Conservation (phyloP, 1,140 invertebrate species). For the Ostrea edulis region DNA sequence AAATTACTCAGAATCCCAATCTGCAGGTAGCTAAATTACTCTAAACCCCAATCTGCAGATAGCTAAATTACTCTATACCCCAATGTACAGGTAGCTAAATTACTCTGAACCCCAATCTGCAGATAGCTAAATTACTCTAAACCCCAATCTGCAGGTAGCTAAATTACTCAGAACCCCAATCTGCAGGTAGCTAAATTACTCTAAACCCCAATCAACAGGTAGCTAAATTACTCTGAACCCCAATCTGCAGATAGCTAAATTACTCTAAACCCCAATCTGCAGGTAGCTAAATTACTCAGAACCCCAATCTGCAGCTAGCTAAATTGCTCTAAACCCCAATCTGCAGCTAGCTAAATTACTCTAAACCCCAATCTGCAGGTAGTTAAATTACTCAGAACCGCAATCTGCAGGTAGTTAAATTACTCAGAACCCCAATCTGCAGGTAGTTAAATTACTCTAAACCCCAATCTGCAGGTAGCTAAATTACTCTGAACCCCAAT, state of each 20-base stretch:
- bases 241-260: slow-evolving; percentile 85
- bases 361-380: not conserved
- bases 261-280: not conserved
- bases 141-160: slow-evolving; percentile 14
- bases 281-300: slow-evolving; percentile 14
- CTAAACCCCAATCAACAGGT: too few relatives aligned
- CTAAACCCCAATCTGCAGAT: slow-evolving; percentile 92
- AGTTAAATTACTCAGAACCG: not conserved
- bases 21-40: slow-evolving; percentile 82
- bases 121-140: slow-evolving; percentile 8
- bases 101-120: not conserved
- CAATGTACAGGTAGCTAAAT: slow-evolving; percentile 1
- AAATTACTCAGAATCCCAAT: too few relatives aligned
- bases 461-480: too few relatives aligned
- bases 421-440: too few relatives aligned
- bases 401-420: not conserved
- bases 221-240: slow-evolving; percentile 88
- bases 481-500: too few relatives aligned
- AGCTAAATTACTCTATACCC: not conserved
- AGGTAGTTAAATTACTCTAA: too few relatives aligned
- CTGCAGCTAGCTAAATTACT: not conserved
- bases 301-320: not conserved
- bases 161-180: not conserved
- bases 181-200: not conserved
- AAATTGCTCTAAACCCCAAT: not conserved